phyloP scores from a whole-genome alignment of 2,888 invertebrate species.

The Drosophila mimica region DNA sequence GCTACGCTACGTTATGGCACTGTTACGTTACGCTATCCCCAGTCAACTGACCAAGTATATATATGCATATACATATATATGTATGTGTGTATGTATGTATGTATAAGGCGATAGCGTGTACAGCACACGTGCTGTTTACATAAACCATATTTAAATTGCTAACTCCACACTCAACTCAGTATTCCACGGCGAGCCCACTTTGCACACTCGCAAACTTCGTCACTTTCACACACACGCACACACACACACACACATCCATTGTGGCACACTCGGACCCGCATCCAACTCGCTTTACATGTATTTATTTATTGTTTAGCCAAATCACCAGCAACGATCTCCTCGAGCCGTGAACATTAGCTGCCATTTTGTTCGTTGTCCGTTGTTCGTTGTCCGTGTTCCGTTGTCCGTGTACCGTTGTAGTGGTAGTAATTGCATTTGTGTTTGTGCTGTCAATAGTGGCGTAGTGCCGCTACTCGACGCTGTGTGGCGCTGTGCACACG shows the following conservation, averaged over 20 bases:
- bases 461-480: slow-evolving; percentile 61
- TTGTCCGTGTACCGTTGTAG: slow-evolving; percentile 5
- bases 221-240: slow-evolving; percentile 4
- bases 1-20: slow-evolving; percentile 43
- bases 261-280: slow-evolving; percentile 1
- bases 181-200: slow-evolving; percentile 9
- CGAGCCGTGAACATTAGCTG: slow-evolving; percentile 69
- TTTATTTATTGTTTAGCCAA: slow-evolving; percentile 75
- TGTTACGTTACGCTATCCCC: slow-evolving; percentile 65
- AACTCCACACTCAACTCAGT: slow-evolving; percentile 49
- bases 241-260: not conserved
- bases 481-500: slow-evolving; percentile 54
- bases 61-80: slow-evolving; percentile 11
- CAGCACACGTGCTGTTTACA: slow-evolving; percentile 54
- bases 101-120: slow-evolving; percentile 26
- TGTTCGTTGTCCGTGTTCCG: not conserved
- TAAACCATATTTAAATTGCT: slow-evolving; percentile 75
- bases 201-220: slow-evolving; percentile 7
- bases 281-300: slow-evolving; percentile 38
- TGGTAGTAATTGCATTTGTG: slow-evolving; percentile 24
- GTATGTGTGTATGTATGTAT: slow-evolving; percentile 8
- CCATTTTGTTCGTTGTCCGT: slow-evolving; percentile 40
- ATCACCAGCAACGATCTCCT: slow-evolving; percentile 70
- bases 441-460: slow-evolving; percentile 19
- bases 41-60: slow-evolving; percentile 49